Base-by-base conservation (phyloP, 2,797 vertebrate genomes). In the Gadopsis bispinosus region DNA sequence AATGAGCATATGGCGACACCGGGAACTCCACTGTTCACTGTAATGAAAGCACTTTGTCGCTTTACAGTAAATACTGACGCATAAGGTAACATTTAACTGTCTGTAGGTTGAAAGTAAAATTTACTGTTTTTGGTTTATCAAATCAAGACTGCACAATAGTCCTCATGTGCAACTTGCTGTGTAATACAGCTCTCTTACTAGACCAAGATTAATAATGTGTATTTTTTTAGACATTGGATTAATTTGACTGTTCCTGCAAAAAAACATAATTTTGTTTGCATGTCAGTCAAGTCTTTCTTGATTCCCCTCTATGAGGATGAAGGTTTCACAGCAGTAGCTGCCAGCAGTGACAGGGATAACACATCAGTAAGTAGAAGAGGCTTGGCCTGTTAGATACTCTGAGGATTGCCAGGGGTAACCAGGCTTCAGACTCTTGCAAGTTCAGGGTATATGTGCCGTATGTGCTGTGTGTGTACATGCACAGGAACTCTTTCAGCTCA, bases 311-410 rank as follows among this genome's bases (percentile, higher is more conserved):
- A 39, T 12, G 54, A 41, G 48, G 61, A 59, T 80, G 81, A 43
- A 56, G 65, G 67, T 54, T 31, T 84, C 82, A 76, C 70, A 59
- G 65, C 73, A 66, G 65, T 53, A 66, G 59, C 74, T 79, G 79
- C 60, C 80, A 82, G 69, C 60, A 68, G 69, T 85, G 76, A 84
- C 75, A 79, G 70, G 71, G 53, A 83, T 82, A 79, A 83, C 73
- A 81, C 77, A 74, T 50, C 63, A 80, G 69, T 62, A 37, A 83
- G 75, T 68, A 31, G 73, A 66, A 68, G 60, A 80, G 75, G 58
- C 69, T 78, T 81, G 85, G 87, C 81, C 84, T 74, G 59, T 73
- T 70, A 75, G 79, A 73, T 75, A 76, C 62, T 64, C 51, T 37
- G 59, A 84, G 53, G 51, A 26, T 71, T 79, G 62, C 61, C 63